Percentiles rank a stretch among this genome's conserved stretches.
phyloP scores from a whole-genome alignment of 2,888 invertebrate genomes.

The Athalia circularis region DNA sequence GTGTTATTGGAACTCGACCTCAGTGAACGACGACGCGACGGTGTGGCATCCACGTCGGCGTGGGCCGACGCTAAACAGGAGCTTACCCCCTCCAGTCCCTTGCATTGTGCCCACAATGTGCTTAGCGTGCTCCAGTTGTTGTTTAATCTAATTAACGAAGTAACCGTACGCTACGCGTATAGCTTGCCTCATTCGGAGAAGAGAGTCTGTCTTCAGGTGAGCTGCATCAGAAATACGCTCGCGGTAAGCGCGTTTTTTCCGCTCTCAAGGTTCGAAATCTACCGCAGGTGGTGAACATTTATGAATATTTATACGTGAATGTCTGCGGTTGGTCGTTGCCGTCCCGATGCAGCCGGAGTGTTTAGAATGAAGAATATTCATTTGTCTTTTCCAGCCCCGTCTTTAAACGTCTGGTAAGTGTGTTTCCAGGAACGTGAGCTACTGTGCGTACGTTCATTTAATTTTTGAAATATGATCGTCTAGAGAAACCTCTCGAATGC shows the following conservation, averaged over 20 bases:
- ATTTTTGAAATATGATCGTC: conserved; percentile 38
- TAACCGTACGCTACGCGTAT: conserved; percentile 34
- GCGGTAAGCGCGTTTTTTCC: background rate
- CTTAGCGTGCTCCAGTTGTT: conserved; percentile 61
- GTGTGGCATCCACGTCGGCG: conserved; percentile 19
- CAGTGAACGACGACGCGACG: conserved; percentile 35
- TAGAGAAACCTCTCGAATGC: conserved; percentile 20
- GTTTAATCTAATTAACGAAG: conserved; percentile 64
- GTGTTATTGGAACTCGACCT: conserved; percentile 45
- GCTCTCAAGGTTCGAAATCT: background rate
- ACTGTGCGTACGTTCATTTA: background rate
- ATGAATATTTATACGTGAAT: conserved; percentile 26
- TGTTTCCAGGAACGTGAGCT: too few species aligned
- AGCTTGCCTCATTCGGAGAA: conserved; percentile 48
- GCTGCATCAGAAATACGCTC: background rate
- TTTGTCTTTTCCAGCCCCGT: background rate
- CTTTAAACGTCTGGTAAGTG: background rate
- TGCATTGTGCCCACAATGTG: conserved; percentile 38
- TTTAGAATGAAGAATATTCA: conserved; percentile 7
- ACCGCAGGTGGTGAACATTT: background rate
- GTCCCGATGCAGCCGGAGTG: background rate
- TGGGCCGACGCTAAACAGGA: conserved; percentile 40
- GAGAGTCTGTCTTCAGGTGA: conserved; percentile 47
- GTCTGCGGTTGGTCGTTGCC: background rate
- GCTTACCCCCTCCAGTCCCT: conserved; percentile 38